Conservation (phyloP, 1,140 invertebrate species). For the Achatina immaculata region DNA sequence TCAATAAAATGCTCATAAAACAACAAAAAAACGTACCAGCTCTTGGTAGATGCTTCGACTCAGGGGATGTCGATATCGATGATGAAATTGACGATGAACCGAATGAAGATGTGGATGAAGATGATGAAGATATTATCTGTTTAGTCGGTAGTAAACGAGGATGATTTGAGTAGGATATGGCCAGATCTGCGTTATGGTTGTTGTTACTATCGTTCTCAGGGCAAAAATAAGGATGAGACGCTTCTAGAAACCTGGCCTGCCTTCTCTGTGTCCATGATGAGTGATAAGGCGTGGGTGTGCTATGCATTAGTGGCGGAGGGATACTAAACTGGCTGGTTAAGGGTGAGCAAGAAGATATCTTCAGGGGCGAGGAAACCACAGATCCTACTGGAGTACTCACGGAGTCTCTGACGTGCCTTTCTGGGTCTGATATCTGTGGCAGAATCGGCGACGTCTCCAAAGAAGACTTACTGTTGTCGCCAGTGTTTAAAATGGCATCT, state of each 20-base stretch:
- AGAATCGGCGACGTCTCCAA: neutral
- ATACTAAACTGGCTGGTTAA: neutral
- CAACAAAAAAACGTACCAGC: neutral
- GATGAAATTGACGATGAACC: neutral
- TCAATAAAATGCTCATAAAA: neutral
- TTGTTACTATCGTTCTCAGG: neutral
- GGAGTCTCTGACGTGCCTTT: neutral
- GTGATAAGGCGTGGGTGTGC: slow-evolving; percentile 4
- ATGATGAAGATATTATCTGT: slow-evolving; percentile 4
- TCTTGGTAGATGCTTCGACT: neutral
- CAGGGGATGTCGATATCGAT: neutral
- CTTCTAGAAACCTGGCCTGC: neutral
- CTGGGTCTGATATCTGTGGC: neutral
- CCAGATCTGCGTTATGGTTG: neutral
- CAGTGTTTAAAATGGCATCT: slow-evolving; percentile 21
- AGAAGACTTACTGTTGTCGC: neutral
- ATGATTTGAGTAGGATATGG: neutral
- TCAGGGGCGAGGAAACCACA: neutral
- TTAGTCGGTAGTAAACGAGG: neutral
- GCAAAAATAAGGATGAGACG: slow-evolving; percentile 18
- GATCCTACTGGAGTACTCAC: neutral
- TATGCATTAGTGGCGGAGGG: slow-evolving; percentile 21
- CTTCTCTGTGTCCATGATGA: neutral
- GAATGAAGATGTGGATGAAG: neutral
- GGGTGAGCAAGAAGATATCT: neutral